These are phyloP conservation scores for Momotus momota DNA, from an alignment of 2,797 vertebrate species.

Conservation along the genomic window DNA sequence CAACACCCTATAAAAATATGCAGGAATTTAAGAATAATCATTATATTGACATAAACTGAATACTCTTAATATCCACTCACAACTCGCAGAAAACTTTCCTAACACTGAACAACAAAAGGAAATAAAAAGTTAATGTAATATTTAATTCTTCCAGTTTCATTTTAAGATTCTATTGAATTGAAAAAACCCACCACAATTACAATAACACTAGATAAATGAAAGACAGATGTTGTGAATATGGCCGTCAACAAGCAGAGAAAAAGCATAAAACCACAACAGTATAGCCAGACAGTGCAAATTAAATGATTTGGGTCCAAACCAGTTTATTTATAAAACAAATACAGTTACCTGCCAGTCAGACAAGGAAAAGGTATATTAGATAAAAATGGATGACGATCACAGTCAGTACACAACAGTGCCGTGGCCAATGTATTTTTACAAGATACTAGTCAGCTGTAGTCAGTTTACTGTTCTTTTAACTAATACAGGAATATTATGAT, in stretches of 20 bases:
- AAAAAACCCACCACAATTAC: neutral
- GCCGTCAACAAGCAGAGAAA: neutral
- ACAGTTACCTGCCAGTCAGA: neutral
- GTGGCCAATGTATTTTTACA: neutral
- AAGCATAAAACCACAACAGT: neutral
- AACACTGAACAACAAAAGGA: neutral
- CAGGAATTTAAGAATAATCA: neutral
- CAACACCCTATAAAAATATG: neutral
- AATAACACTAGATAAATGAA: neutral
- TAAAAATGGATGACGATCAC: neutral
- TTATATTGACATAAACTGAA: neutral
- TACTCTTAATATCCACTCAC: neutral
- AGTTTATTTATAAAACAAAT: constrained; percentile 14
- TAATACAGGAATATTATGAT: neutral
- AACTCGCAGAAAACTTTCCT: neutral
- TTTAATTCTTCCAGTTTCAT: neutral
- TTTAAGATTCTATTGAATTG: neutral
- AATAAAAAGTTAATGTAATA: neutral
- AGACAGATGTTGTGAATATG: neutral
- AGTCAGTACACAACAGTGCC: neutral
- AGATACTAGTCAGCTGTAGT: neutral
- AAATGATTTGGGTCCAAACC: neutral
- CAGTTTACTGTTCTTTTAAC: neutral
- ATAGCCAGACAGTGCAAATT: neutral
- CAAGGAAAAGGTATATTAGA: neutral